Evolutionary conservation across 2,888 invertebrate genomes (phyloP), one percentile per base, ranked within the genome.

Genomic region (Harpalus rufipes): DNA sequence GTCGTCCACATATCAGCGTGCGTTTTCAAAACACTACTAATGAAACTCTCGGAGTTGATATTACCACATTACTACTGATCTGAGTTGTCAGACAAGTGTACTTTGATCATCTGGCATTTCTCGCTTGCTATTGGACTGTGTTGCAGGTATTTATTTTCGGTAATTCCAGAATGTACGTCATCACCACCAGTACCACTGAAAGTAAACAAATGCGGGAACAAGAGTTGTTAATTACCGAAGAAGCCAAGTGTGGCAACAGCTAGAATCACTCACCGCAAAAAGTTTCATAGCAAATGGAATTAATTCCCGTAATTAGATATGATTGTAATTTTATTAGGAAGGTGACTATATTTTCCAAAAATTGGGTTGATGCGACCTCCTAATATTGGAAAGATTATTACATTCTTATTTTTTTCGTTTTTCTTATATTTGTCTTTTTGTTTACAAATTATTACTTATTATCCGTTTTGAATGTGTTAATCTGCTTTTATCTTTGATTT

Each of bases 11-110:
- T 10, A 41, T 21, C 41, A 7, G 32, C 68, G 39, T n/a, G 8
- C 68, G 68, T 74, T 10, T 74, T 74, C 44, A 44, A 74, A 74
- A 74, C 72, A 44, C 72, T 41, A 74, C 72, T 44, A 74, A 14
- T 74, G 18, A 74, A 41, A 18, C 44, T 44, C 18, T 18, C 41
- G 63, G 14, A 51, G 21, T 63, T 63, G 63, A 63, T 74, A 21
- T 18, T 74, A 44, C 78, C 56, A 78, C 56, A 78, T 76, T 78
- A 78, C 78, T 41, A 59, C 59, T 16, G 16, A 68, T 44, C 44
- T 58, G 39, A 78, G 56, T 78, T 78, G 78, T 21, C 59, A 56
- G 78, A 78, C 78, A n/a, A 56, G 78, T 78, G 78, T 78, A 78
- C 78, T 78, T 78, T 78, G 58, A 32, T 78, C 78, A 78, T 59